phyloP scores from a whole-genome alignment of 2,888 invertebrate genomes.

The Alcis repandata region DNA sequence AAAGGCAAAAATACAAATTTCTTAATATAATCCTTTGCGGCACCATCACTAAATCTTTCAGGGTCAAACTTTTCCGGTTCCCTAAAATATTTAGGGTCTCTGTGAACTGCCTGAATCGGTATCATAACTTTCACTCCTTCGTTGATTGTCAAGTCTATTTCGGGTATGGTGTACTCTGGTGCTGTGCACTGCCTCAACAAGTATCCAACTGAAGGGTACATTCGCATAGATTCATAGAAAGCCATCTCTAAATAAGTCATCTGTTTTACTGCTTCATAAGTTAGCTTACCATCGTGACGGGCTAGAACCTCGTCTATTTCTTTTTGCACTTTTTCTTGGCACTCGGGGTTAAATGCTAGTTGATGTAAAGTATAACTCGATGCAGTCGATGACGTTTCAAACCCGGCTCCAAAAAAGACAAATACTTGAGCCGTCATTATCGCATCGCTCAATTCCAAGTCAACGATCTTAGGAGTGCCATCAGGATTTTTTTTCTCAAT shows the following conservation, averaged over 20 bases:
- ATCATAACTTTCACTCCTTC: slow-evolving; percentile 69
- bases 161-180: slow-evolving; percentile 75
- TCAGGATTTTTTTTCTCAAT: slow-evolving; percentile 67
- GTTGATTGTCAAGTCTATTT: slow-evolving; percentile 70
- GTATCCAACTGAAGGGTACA: slow-evolving; percentile 76
- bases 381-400: slow-evolving; percentile 83
- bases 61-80: slow-evolving; percentile 73
- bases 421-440: slow-evolving; percentile 77
- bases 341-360: slow-evolving; percentile 77
- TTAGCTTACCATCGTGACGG: slow-evolving; percentile 68
- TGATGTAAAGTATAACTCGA: slow-evolving; percentile 81
- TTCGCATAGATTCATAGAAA: slow-evolving; percentile 76
- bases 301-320: slow-evolving; percentile 75
- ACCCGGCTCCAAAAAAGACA: slow-evolving; percentile 82
- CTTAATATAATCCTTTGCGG: slow-evolving; percentile 61
- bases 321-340: slow-evolving; percentile 73
- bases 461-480: slow-evolving; percentile 67
- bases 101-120: slow-evolving; percentile 75
- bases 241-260: slow-evolving; percentile 77
- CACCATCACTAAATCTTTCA: slow-evolving; percentile 68
- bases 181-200: slow-evolving; percentile 71
- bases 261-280: slow-evolving; percentile 75
- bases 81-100: slow-evolving; percentile 72
- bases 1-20: slow-evolving; percentile 74
- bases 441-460: slow-evolving; percentile 68